Conservation (phyloP, 2,888 invertebrate genomes). For the Machimus rusticus region DNA sequence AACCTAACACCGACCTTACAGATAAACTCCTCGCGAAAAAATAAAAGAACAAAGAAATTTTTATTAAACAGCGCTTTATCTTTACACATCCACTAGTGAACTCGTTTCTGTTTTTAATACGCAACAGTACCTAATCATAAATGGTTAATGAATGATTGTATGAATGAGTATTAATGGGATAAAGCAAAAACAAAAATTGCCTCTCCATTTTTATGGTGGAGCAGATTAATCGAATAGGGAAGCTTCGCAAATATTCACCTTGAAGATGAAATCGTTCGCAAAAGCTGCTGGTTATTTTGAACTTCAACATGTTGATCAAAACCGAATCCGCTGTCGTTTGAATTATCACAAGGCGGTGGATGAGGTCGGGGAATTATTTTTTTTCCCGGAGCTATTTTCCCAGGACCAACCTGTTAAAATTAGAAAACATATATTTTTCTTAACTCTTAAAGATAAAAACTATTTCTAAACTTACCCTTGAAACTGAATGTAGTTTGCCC, state of each 20-base stretch:
- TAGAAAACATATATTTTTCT: not conserved
- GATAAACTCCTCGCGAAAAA: not conserved
- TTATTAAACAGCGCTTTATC: not conserved
- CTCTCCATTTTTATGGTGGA: slow-evolving; percentile 7
- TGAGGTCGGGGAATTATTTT: slow-evolving; percentile 60
- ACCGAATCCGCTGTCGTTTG: slow-evolving; percentile 88
- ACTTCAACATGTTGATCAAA: slow-evolving; percentile 77
- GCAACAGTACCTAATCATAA: not conserved
- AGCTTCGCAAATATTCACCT: slow-evolving; percentile 52
- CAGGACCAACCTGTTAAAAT: slow-evolving; percentile 56
- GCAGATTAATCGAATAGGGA: not conserved
- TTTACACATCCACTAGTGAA: not conserved
- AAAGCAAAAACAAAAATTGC: slow-evolving; percentile 13
- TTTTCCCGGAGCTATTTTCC: slow-evolving; percentile 61
- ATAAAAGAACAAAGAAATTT: not conserved
- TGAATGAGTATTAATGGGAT: slow-evolving; percentile 22
- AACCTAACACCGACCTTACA: not conserved
- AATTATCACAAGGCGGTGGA: slow-evolving; percentile 79
- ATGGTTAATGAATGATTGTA: slow-evolving; percentile 35
- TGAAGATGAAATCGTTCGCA: slow-evolving; percentile 60
- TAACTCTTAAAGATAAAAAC: not conserved
- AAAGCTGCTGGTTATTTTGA: slow-evolving; percentile 54
- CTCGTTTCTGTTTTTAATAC: not conserved
- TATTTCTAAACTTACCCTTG: slow-evolving; percentile 60
- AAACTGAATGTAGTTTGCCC: slow-evolving; percentile 63